Evolutionary conservation across 2,888 invertebrate species (phyloP), one percentile per base, ranked within the genome.

Genomic region (Microctonus hyperodae): DNA sequence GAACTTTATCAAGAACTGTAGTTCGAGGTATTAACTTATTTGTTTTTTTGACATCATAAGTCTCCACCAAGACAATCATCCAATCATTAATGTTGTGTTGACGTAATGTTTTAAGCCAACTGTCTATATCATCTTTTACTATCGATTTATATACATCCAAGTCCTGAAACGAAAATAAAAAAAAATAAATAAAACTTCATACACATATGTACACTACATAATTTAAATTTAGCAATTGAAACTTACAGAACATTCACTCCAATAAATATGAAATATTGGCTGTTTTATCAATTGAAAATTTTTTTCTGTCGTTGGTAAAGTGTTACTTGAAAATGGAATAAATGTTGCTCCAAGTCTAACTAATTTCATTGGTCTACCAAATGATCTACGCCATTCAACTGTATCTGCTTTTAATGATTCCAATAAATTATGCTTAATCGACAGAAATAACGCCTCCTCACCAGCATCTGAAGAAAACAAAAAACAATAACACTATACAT

Each of bases 1-100:
- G 93, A 70, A 98, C 94, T 87, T 96, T 97, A 85, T 98, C 97
- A 75, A 96, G 86, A 23, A 98, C 97, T 2, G 97, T 97, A 13
- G 96, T 95, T 74, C 97, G 88, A 1, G 95, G 94, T 64, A 98
- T 85, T 16, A 98, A 85, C 84, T 98, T 97, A 80, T 96, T 95
- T 61, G 95, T 91, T 85, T 95, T 94, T 78, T 94, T 91, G 76
- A 92, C 91, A 84, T 97, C 97, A 83, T 95, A 92, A 61, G 93
- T 94, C 85, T 96, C 96, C 53, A 98, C 95, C 71, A 96, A 87
- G 50, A 97, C 90, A 79, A 98, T 93, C 88, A 98, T 90, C 97
- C 96, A 98, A 84, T 97, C 97, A 62, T 90, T 88, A 65, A 95
- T 89, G 68, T 91, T 91, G 78, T 90, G 89, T 67, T 89, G 88